Conservation (phyloP, 1,140 invertebrate species). For the Chlorops oryzae region DNA sequence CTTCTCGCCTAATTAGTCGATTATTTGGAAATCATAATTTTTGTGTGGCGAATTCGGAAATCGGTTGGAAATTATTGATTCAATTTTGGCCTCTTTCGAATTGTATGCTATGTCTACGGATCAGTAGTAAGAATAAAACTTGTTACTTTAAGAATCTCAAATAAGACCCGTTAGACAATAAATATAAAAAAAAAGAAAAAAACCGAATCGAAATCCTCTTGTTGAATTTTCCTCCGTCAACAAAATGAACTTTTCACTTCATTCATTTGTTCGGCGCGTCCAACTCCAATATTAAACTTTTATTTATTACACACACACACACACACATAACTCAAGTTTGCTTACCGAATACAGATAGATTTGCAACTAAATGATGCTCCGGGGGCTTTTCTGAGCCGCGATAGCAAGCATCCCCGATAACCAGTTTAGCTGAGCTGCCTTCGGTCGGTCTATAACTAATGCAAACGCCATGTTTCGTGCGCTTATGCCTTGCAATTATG, state of each 20-base stretch:
- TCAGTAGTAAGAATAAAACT: too few relatives aligned
- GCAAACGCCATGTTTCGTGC: conserved; percentile 48
- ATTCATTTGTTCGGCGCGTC: neutral
- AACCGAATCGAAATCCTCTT: too few relatives aligned
- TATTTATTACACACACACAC: neutral
- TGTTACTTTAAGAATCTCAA: too few relatives aligned
- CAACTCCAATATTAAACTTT: neutral
- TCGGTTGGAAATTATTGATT: too few relatives aligned
- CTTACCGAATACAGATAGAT: conserved; percentile 42
- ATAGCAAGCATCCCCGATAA: conserved; percentile 45
- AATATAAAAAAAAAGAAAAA: neutral
- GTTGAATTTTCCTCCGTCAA: too few relatives aligned
- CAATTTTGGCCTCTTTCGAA: too few relatives aligned
- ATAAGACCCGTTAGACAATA: too few relatives aligned
- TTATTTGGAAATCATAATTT: too few relatives aligned
- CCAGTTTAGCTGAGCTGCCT: conserved; percentile 34
- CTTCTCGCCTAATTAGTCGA: too few relatives aligned
- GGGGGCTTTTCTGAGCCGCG: conserved; percentile 40
- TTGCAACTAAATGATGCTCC: conserved; percentile 46
- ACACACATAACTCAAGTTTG: conserved; percentile 2
- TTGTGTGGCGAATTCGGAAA: too few relatives aligned
- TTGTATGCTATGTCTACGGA: too few relatives aligned
- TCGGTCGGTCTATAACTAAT: conserved; percentile 43
- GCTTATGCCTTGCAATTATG: conserved; percentile 65
- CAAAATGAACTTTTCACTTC: neutral